phyloP scores from a whole-genome alignment of 2,888 invertebrate genomes.

The Schizotus pectinicornis region DNA sequence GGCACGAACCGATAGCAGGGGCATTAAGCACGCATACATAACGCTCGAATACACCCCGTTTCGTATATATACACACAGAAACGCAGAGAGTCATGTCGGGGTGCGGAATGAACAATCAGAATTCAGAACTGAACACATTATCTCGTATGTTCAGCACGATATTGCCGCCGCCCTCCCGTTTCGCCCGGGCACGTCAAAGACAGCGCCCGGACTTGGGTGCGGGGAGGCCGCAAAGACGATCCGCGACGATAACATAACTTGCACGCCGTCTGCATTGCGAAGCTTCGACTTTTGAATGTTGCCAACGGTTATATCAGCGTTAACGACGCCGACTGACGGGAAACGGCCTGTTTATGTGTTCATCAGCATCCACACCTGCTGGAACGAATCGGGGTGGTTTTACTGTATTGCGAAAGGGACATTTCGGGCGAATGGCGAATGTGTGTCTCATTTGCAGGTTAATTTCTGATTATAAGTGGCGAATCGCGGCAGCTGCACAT shows the following conservation, averaged over 20 bases:
- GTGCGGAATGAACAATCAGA: conserved; percentile 21
- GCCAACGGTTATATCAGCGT: conserved; percentile 44
- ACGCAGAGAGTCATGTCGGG: background rate
- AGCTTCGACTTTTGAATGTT: conserved; percentile 36
- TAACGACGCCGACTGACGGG: conserved; percentile 47
- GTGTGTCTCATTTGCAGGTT: too few species aligned
- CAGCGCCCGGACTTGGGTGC: conserved; percentile 25
- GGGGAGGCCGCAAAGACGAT: conserved; percentile 36
- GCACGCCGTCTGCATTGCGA: conserved; percentile 8
- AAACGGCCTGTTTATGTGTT: conserved; percentile 49
- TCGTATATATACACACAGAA: conserved; percentile 10
- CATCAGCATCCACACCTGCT: conserved; percentile 48
- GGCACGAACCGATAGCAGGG: conserved; percentile 3
- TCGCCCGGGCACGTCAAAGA: conserved; percentile 20
- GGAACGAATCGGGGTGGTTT: conserved; percentile 15
- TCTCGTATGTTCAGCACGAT: conserved; percentile 28
- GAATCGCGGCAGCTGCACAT: too few species aligned
- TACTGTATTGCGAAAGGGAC: too few species aligned
- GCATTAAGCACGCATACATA: conserved; percentile 20
- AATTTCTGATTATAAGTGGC: too few species aligned
- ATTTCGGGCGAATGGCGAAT: too few species aligned
- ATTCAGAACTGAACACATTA: conserved; percentile 25
- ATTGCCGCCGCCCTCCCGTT: conserved; percentile 5
- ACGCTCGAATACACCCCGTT: conserved; percentile 12
- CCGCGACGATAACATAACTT: conserved; percentile 41